Evolutionary conservation across 2,113 vertebrate genomes (phyloP).

Genomic region (Ophiodon elongatus): DNA sequence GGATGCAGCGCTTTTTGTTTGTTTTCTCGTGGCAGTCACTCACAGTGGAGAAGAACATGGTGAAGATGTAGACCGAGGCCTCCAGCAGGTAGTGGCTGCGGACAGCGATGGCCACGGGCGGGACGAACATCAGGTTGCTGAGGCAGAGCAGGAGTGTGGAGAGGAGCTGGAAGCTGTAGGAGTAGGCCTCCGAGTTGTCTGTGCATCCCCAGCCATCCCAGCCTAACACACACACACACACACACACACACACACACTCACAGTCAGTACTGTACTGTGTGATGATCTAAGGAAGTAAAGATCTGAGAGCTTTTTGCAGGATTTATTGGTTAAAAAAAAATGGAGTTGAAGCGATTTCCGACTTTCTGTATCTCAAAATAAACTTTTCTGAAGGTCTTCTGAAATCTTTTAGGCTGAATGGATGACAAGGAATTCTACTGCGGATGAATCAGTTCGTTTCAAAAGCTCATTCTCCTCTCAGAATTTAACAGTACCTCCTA

Average conservation of each 20-base stretch:
- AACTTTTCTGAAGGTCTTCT: conserved; percentile 23
- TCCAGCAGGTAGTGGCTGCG: conserved; percentile 95
- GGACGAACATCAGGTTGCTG: conserved; percentile 98
- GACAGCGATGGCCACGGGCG: conserved; percentile 93
- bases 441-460: conserved; percentile 32
- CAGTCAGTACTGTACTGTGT: background rate
- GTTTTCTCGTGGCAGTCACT: conserved; percentile 50
- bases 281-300: background rate
- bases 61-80: conserved; percentile 96
- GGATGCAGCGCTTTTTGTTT: no score
- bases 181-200: conserved; percentile 93
- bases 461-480: conserved; percentile 11
- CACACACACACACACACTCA: conserved; percentile 1
- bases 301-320: background rate
- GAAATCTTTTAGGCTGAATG: conserved; percentile 7
- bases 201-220: conserved; percentile 99
- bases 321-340: conserved; percentile 16
- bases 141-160: conserved; percentile 96
- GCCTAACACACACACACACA: conserved; percentile 81
- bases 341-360: background rate
- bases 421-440: background rate
- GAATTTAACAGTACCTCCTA: conserved; percentile 25
- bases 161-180: conserved; percentile 97
- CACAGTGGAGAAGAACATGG: conserved; percentile 99
- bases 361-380: conserved; percentile 26